phyloP scores from a whole-genome alignment of 2,797 vertebrate genomes.

The Australoheros facetus region DNA sequence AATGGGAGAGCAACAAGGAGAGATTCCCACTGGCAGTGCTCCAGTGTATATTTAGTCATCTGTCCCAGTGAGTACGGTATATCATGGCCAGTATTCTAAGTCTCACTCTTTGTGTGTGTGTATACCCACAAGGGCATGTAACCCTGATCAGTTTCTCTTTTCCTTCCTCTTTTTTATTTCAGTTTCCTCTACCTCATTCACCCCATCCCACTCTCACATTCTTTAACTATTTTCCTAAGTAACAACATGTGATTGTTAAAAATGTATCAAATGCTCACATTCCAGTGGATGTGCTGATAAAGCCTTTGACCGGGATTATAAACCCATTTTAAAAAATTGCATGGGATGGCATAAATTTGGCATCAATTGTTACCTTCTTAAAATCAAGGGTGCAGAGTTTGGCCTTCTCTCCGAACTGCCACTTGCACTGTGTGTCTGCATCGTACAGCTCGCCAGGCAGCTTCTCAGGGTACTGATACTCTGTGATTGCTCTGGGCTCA shows the following conservation, averaged over 20 bases:
- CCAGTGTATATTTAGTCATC: constrained; percentile 79
- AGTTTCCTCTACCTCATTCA: constrained; percentile 41
- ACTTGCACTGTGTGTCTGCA: constrained; percentile 92
- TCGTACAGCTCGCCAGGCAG: constrained; percentile 90
- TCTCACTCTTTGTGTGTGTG: constrained; percentile 44
- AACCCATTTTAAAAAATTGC: constrained; percentile 2
- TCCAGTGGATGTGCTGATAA: constrained; percentile 15
- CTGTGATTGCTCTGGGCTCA: constrained; percentile 84
- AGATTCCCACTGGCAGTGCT: constrained; percentile 77
- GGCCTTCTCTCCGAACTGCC: constrained; percentile 94
- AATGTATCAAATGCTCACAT: not conserved
- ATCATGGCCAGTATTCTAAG: constrained; percentile 45
- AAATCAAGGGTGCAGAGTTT: constrained; percentile 91
- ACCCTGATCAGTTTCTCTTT: constrained; percentile 39
- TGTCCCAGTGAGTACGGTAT: constrained; percentile 64
- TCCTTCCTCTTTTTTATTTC: constrained; percentile 37
- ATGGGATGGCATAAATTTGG: not conserved
- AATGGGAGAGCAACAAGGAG: constrained; percentile 66
- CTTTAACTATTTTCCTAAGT: constrained; percentile 8
- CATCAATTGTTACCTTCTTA: constrained; percentile 85
- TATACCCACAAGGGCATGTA: constrained; percentile 25
- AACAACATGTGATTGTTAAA: constrained; percentile 26
- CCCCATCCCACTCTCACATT: constrained; percentile 23
- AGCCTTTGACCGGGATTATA: constrained; percentile 9
- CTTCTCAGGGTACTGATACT: constrained; percentile 89